Evolutionary conservation across 2,113 vertebrate genomes (phyloP).

Genomic region (Machaerirhynchus nigripectus): DNA sequence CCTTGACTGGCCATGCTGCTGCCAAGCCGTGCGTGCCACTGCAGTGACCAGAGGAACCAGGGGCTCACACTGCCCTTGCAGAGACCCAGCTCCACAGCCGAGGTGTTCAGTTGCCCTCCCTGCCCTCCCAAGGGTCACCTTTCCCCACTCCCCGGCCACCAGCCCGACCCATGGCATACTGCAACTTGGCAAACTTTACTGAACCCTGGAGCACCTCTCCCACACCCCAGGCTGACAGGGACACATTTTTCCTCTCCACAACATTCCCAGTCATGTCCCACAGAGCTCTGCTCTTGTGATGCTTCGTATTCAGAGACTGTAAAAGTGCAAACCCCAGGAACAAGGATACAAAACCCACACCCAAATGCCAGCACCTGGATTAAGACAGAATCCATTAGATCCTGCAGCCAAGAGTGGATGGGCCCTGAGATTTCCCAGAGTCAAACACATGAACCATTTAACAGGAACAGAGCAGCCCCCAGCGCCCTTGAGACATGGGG

Average conservation of each 20-base stretch:
- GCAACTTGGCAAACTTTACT: not conserved
- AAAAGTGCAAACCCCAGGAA: not conserved
- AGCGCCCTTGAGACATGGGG: not conserved
- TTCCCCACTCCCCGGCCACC: not conserved
- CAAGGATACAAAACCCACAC: not conserved
- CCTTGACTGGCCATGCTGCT: accelerated
- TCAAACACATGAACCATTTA: accelerated
- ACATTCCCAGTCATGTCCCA: not conserved
- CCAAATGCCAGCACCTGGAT: not conserved
- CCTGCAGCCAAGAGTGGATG: not conserved
- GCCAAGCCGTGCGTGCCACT: not conserved
- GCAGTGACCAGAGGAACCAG: not conserved
- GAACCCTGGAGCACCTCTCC: not conserved
- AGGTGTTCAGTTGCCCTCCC: not conserved
- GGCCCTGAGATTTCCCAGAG: not conserved
- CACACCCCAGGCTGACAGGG: not conserved
- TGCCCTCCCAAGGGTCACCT: not conserved
- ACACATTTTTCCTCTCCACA: not conserved
- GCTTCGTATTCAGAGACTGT: not conserved
- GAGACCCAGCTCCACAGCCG: accelerated
- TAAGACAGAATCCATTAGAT: not conserved
- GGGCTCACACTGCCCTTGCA: not conserved
- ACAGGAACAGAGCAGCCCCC: not conserved
- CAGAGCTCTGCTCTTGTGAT: not conserved
- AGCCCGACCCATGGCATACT: not conserved